phyloP scores from a whole-genome alignment of 2,888 invertebrate genomes.

The Phalera bucephala region DNA sequence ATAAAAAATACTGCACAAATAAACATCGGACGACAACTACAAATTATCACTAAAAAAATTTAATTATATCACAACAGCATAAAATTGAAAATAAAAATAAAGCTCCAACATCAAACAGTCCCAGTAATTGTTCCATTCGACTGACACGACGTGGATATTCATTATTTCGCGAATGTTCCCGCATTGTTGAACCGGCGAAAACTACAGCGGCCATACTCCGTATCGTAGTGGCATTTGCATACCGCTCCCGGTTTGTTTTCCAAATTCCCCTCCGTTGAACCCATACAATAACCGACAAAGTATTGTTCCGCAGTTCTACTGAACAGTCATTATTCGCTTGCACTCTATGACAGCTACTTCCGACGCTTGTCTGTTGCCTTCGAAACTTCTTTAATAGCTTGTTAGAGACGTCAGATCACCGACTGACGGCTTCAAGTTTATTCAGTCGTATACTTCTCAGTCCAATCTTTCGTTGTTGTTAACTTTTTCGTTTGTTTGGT shows the following conservation, averaged over 20 bases:
- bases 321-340: conserved; percentile 18
- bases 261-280: conserved; percentile 32
- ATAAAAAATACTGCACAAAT: too few species aligned
- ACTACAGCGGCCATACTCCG: conserved; percentile 25
- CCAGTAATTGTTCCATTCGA: conserved; percentile 26
- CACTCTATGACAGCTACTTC: conserved; percentile 32
- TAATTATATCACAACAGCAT: too few species aligned
- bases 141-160: conserved; percentile 22
- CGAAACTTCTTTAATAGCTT: conserved; percentile 22
- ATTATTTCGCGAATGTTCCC: conserved; percentile 37
- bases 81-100: conserved; percentile 7
- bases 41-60: too few species aligned
- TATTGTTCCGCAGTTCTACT: conserved; percentile 23
- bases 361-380: conserved; percentile 30
- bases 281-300: conserved; percentile 21
- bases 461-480: too few species aligned
- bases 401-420: conserved; percentile 18
- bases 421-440: conserved; percentile 14
- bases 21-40: too few species aligned
- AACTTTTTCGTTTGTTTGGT: too few species aligned
- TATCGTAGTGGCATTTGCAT: conserved; percentile 51
- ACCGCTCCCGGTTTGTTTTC: conserved; percentile 51
- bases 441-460: conserved; percentile 8
- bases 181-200: conserved; percentile 31
- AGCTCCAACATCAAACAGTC: conserved; percentile 15